These are phyloP conservation scores for Nanorana parkeri DNA, from an alignment of 2,113 vertebrate species.

Conservation along the genomic window DNA sequence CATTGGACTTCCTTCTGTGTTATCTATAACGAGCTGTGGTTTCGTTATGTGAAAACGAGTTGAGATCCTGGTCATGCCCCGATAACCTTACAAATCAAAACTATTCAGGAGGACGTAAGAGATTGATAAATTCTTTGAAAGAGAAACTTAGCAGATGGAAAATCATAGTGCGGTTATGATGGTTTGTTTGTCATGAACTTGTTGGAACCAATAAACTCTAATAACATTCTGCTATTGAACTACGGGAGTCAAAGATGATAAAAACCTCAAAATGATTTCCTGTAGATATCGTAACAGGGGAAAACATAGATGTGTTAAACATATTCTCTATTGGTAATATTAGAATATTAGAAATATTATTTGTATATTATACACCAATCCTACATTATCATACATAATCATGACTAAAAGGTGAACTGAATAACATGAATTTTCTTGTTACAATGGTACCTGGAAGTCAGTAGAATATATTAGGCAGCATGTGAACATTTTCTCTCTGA, in stretches of 20 bases:
- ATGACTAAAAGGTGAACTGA: too few species aligned
- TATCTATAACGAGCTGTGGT: conserved; percentile 18
- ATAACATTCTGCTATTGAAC: conserved; percentile 2
- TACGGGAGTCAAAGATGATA: background rate
- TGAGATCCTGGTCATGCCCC: conserved; percentile 38
- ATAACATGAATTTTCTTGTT: too few species aligned
- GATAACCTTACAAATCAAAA: conserved; percentile 53
- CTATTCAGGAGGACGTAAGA: conserved; percentile 16
- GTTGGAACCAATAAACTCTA: conserved; percentile 4
- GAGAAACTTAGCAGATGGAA: conserved; percentile 6
- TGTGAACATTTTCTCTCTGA: too few species aligned
- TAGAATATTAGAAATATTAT: too few species aligned
- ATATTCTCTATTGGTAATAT: too few species aligned
- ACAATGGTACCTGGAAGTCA: too few species aligned
- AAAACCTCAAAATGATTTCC: too few species aligned
- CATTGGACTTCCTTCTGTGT: conserved; percentile 21
- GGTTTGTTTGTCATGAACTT: conserved; percentile 43
- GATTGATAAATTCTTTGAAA: conserved; percentile 5
- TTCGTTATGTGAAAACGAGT: conserved; percentile 3
- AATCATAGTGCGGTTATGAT: conserved; percentile 25
- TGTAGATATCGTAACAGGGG: too few species aligned
- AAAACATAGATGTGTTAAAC: too few species aligned
- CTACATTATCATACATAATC: too few species aligned
- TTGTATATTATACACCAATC: too few species aligned
- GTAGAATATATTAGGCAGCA: too few species aligned